Evolutionary conservation across 2,888 invertebrate species (phyloP).

Genomic region (Laspeyria flexula): DNA sequence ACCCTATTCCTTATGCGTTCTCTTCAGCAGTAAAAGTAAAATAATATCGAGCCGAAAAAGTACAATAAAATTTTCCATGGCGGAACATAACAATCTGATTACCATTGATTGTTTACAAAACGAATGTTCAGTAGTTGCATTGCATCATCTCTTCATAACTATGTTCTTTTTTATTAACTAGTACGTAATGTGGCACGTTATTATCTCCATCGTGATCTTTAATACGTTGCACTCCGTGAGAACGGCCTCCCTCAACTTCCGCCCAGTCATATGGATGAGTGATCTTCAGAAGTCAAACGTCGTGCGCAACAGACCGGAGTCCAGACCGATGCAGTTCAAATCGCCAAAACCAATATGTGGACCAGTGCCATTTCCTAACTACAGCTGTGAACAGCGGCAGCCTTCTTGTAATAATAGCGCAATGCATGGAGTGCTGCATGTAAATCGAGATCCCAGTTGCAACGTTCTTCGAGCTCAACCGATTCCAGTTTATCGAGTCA

Average conservation of each 20-base stretch:
- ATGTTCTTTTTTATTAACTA: conserved; percentile 8
- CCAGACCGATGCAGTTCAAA: not conserved
- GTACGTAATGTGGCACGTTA: conserved; percentile 10
- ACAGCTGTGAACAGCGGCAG: conserved; percentile 4
- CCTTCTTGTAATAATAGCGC: not conserved
- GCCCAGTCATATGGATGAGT: not conserved
- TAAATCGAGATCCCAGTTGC: not conserved
- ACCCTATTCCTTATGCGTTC: not conserved
- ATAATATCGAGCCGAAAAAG: not conserved
- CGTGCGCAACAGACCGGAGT: not conserved
- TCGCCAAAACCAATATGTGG: not conserved
- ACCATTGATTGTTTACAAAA: conserved; percentile 3
- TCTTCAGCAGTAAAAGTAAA: not conserved
- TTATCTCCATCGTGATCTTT: conserved; percentile 8
- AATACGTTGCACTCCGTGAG: conserved; percentile 5
- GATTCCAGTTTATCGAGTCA: not conserved
- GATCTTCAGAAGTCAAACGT: conserved; percentile 1
- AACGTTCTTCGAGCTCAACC: not conserved
- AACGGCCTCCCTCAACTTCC: not conserved
- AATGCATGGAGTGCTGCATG: not conserved
- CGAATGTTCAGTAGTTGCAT: not conserved
- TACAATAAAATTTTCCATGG: conserved; percentile 9
- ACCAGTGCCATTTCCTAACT: conserved; percentile 7
- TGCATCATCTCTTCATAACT: conserved; percentile 3
- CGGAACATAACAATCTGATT: conserved; percentile 25